Evolutionary conservation across 2,888 invertebrate species (phyloP).

Genomic region (Drosophila tanythrix): DNA sequence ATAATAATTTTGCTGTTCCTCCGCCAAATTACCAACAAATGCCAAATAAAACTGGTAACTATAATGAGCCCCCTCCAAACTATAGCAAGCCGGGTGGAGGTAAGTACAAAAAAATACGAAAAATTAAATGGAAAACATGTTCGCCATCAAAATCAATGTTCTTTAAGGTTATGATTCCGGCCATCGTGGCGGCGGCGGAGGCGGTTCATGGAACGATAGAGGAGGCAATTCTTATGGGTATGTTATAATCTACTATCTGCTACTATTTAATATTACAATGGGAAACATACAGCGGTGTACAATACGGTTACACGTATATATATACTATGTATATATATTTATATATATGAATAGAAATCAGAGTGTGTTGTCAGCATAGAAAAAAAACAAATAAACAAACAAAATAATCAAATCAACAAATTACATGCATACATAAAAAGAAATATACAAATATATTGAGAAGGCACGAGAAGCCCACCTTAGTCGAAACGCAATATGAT

Average conservation of each 20-base stretch:
- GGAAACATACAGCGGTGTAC: constrained; percentile 18
- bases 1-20: constrained; percentile 84
- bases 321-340: background rate
- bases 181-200: constrained; percentile 73
- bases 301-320: constrained; percentile 18
- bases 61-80: constrained; percentile 83
- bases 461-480: background rate
- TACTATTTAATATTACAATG: constrained; percentile 22
- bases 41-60: constrained; percentile 80
- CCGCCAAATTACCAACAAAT: constrained; percentile 84
- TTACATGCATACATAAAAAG: background rate
- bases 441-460: background rate
- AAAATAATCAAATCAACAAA: constrained; percentile 1
- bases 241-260: constrained; percentile 64
- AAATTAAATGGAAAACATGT: background rate
- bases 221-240: constrained; percentile 83
- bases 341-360: constrained; percentile 9
- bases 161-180: constrained; percentile 82
- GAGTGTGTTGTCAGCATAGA: constrained; percentile 32
- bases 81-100: constrained; percentile 81
- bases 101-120: constrained; percentile 46
- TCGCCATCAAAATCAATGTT: constrained; percentile 22
- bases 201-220: constrained; percentile 76
- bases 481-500: background rate
- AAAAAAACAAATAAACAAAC: constrained; percentile 8